These are phyloP conservation scores for Cactoblastis cactorum DNA, from an alignment of 2,888 invertebrate species.

Conservation along the genomic window DNA sequence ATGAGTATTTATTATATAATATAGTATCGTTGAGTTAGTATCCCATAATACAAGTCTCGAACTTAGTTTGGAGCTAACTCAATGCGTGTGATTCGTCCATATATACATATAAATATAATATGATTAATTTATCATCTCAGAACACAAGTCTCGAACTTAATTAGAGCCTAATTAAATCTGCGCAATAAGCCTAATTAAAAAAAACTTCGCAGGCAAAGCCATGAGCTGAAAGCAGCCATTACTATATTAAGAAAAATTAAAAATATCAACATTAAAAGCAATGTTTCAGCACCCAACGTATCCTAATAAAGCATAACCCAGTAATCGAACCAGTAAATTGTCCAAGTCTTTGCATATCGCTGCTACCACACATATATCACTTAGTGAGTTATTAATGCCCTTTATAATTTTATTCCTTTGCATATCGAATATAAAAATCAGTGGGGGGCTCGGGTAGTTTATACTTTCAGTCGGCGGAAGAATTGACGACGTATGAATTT, in stretches of 20 bases:
- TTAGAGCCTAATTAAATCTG: too few species aligned
- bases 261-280: neutral
- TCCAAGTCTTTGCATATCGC: slow-evolving; percentile 43
- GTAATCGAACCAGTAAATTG: slow-evolving; percentile 53
- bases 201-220: neutral
- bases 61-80: too few species aligned
- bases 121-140: too few species aligned
- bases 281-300: slow-evolving; percentile 4
- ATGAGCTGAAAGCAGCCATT: neutral
- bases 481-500: slow-evolving; percentile 33
- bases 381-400: slow-evolving; percentile 62
- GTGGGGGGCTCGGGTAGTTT: slow-evolving; percentile 50
- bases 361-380: slow-evolving; percentile 61
- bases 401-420: slow-evolving; percentile 71
- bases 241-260: neutral
- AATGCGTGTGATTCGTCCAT: too few species aligned
- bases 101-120: too few species aligned
- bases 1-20: too few species aligned
- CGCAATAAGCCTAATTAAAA: neutral
- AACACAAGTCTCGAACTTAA: too few species aligned
- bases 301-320: slow-evolving; percentile 4
- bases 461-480: slow-evolving; percentile 5
- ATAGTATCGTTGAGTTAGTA: too few species aligned
- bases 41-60: too few species aligned
- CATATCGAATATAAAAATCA: slow-evolving; percentile 70